Base-by-base conservation (phyloP, 2,113 vertebrate species). In the Dipodomys ordii region DNA sequence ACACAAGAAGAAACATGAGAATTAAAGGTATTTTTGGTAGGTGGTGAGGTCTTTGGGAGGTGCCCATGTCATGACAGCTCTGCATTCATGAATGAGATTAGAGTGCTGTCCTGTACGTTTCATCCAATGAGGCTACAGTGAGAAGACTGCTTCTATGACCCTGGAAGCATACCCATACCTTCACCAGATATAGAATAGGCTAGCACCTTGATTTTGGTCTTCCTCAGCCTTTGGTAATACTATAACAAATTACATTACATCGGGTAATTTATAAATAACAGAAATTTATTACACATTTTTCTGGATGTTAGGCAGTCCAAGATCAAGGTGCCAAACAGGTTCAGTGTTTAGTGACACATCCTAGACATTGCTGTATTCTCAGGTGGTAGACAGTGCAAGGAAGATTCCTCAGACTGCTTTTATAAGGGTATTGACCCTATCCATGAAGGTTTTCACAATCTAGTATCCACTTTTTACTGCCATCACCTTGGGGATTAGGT, bases 221-320 rank as follows among this genome's bases (percentile, higher is more conserved):
- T 73, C 68, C 30, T 57, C 60, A 83, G 69, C n/a, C 73, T 79
- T 79, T 64, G n/a, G 27, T n/a, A 8, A 16, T 65, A 7, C 35
- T 80, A 30, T 88, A 60, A 83, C 30, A 90, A 64, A 77, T 64
- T 64, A 72, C 39, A 78, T 53, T 83, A 76, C n/a, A 67, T 16
- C 23, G 32, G 28, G 32, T 57, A 74, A 81, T 81, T 90, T 86
- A 81, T 60, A 83, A 83, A 83, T 23, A 83, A 73, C 10, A 81
- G 44, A 80, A 87, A 76, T 76, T 60, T 19, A 60, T 28, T 87
- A 68, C 25, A 60, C 7, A 53, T 5, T 22, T 2, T 81, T 74
- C 83, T 62, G 10, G 46, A 86, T 12, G 64, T 23, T 90, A 10
- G 60, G 82, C 64, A 94, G 80, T 39, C 32, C 18, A 80, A 80